phyloP scores from a whole-genome alignment of 2,888 invertebrate genomes.

The Cosmia pyralina region DNA sequence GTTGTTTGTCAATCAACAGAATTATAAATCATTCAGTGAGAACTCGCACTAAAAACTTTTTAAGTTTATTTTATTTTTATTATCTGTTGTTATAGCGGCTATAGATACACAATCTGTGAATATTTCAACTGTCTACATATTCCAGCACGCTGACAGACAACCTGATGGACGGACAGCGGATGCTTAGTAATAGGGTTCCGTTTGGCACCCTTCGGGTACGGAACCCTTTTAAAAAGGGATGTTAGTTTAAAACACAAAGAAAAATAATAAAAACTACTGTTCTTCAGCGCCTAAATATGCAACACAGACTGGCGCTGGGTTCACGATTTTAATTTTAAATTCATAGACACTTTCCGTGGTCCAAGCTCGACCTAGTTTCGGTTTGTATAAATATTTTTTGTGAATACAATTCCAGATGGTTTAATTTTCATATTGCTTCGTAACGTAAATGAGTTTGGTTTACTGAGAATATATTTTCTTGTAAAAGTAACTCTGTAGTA shows the following conservation, averaged over 20 bases:
- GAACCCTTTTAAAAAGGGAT: not conserved
- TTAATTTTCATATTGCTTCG: constrained; percentile 37
- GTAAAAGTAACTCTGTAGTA: not conserved
- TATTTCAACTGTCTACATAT: no score
- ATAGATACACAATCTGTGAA: no score
- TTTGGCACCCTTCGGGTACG: no score
- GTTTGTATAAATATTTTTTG: constrained; percentile 36
- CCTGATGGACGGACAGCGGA: no score
- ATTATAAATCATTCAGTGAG: no score
- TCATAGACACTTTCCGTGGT: constrained; percentile 31
- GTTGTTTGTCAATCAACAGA: no score
- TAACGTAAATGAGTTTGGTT: constrained; percentile 1
- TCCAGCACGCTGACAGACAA: no score
- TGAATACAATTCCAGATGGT: constrained; percentile 20
- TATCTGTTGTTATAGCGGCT: no score
- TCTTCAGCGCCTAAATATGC: constrained; percentile 8
- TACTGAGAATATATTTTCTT: not conserved
- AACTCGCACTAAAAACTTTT: no score
- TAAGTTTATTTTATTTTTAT: no score
- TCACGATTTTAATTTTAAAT: constrained; percentile 59
- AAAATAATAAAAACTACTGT: constrained; percentile 4
- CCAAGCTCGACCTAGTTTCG: constrained; percentile 42
- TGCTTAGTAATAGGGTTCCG: no score
- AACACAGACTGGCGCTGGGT: constrained; percentile 23
- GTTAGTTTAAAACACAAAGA: not conserved